Conservation (phyloP, 64 coral and sea anemone genomes). For the Hydrozoanthus tunicans region DNA sequence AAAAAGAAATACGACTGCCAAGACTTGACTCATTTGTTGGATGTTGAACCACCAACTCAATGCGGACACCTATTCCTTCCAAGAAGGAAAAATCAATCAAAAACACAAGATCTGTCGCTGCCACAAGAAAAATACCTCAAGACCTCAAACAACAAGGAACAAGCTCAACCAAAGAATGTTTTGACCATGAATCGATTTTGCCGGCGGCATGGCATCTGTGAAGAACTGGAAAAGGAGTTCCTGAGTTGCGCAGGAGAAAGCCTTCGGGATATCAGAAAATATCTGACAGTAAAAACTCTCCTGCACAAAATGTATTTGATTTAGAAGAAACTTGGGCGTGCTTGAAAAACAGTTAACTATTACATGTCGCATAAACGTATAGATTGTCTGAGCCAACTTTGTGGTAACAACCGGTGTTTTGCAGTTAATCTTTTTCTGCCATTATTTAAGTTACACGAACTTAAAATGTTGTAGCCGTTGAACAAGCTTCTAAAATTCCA, state of each 20-base stretch:
- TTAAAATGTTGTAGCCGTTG: no score
- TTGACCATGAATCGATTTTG: neutral
- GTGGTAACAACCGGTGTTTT: no score
- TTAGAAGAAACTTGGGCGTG: neutral
- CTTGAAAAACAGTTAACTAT: neutral
- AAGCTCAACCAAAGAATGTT: neutral
- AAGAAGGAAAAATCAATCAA: neutral
- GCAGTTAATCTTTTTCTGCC: no score
- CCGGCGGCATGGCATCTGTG: slow-evolving; percentile 17
- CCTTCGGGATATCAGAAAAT: slow-evolving; percentile 15
- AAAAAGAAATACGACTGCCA: neutral
- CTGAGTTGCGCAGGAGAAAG: neutral
- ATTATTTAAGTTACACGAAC: no score
- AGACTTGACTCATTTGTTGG: neutral
- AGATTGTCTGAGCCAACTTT: no score
- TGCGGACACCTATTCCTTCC: neutral
- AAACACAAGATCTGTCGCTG: neutral
- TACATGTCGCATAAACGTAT: no score
- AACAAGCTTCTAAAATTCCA: no score
- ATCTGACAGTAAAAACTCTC: neutral
- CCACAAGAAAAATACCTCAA: neutral
- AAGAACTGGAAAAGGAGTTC: slow-evolving; percentile 26
- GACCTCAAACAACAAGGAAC: neutral
- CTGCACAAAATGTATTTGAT: neutral
- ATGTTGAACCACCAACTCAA: neutral